Base-by-base conservation (phyloP, 2,888 invertebrate genomes). In the Ormyrus rosae region DNA sequence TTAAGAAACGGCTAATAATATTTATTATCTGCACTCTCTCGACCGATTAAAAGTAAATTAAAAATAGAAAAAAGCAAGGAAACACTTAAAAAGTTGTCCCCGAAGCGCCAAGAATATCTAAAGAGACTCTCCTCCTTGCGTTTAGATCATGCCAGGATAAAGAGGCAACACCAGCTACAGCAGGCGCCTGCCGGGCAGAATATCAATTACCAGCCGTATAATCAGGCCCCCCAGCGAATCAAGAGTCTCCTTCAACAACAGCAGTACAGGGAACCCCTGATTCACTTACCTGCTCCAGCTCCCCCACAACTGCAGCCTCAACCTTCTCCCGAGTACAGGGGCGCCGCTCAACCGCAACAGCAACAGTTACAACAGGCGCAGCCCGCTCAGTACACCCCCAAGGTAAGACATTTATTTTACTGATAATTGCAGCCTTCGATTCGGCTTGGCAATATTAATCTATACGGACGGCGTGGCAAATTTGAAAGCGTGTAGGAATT, bases 171-270 rank as follows among this genome's bases (percentile, higher is more conserved):
- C 1, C 84, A 83, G 56, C 79, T 69, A 10, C 84, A 83, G 34
- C 83, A 83, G 19, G 11, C 45, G 4, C 71, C 71, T 6, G 77
- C 6, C 5, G 34, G 3, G 34, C 68, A 84, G 45, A 83, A 83
- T 6, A 81, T 84, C 11, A 87, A 84, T 55, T 88, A 89, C 56
- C 84, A 86, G 51, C 85, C 87, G 0, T 83, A 86, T 50, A 86
- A 87, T 13, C 88, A 90, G 45, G 89, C 88, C 0, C 89, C 90
- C 2, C 73, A 84, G 3, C 85, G 86, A 11, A 88, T 90, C 45
- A 86, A 88, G 75, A 87, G 89, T 68, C 83, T 90, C 34, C 75
- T 90, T n/a, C 86, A 88, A 7, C 83, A 85, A 4, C 89, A 90
- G 76, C 86, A 87, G 63, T 85, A 86, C 6, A 87, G 88, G 3